Evolutionary conservation across 2,888 invertebrate species (phyloP).

Genomic region (Nephrotoma flavescens): DNA sequence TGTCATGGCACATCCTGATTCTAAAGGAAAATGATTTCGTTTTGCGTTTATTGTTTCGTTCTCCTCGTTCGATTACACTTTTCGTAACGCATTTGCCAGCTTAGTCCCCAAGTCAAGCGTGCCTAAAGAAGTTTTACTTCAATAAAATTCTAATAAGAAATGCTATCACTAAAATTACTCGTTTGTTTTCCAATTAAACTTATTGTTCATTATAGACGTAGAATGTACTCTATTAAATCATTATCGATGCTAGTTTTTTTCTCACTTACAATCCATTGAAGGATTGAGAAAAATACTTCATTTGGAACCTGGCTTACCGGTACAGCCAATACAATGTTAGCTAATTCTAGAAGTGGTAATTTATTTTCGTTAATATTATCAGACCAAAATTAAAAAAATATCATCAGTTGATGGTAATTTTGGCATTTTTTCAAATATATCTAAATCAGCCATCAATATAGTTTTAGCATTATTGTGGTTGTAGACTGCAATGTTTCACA

Average conservation of each 20-base stretch:
- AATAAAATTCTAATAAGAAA: too few relatives aligned
- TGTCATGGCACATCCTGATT: too few relatives aligned
- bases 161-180: too few relatives aligned
- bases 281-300: background rate
- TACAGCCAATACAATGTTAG: background rate
- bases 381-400: background rate
- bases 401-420: background rate
- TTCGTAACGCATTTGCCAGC: too few relatives aligned
- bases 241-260: background rate
- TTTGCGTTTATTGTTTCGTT: too few relatives aligned
- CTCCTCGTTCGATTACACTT: too few relatives aligned
- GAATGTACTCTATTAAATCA: background rate
- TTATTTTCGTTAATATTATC: background rate
- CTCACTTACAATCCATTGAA: background rate
- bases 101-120: too few relatives aligned
- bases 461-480: background rate
- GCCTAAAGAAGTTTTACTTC: too few relatives aligned
- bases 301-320: background rate
- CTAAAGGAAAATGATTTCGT: too few relatives aligned
- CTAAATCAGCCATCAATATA: background rate
- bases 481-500: background rate
- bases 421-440: background rate
- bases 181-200: background rate
- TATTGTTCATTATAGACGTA: background rate
- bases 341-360: background rate